Conservation (phyloP, 1,140 invertebrate species). For the Drosophila truncata region DNA sequence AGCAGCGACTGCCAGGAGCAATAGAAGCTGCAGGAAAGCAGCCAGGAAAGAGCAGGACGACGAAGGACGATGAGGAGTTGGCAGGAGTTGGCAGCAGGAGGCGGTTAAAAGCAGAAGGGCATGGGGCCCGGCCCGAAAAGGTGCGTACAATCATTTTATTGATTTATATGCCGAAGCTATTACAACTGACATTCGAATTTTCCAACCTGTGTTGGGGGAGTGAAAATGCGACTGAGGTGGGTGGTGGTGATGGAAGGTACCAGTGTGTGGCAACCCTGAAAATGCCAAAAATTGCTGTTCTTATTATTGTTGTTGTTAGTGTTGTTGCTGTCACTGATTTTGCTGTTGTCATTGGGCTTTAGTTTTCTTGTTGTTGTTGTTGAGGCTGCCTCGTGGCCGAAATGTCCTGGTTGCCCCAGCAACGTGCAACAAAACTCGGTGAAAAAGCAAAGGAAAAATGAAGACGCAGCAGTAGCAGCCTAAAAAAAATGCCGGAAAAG, state of each 20-base stretch:
- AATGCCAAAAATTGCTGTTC: constrained; percentile 46
- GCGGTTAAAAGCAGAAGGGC: constrained; percentile 18
- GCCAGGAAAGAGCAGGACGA: constrained; percentile 8
- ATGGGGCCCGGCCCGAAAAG: constrained; percentile 47
- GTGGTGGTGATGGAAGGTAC: not conserved
- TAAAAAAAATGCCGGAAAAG: constrained; percentile 18
- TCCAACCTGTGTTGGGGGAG: constrained; percentile 49
- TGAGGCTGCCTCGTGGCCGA: constrained; percentile 40
- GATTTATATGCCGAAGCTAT: constrained; percentile 85
- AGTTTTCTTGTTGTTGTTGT: constrained; percentile 32
- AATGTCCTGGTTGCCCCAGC: constrained; percentile 58
- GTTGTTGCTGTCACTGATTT: constrained; percentile 20
- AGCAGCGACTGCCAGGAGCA: constrained; percentile 55
- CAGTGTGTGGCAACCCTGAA: constrained; percentile 31
- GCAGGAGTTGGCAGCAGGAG: constrained; percentile 7
- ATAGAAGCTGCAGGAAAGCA: constrained; percentile 68
- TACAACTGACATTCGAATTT: constrained; percentile 84
- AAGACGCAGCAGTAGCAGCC: constrained; percentile 62
- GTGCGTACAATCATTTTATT: constrained; percentile 85
- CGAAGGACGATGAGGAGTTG: constrained; percentile 31
- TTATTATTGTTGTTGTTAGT: constrained; percentile 33
- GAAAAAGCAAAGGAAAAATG: constrained; percentile 29
- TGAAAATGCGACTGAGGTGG: constrained; percentile 14
- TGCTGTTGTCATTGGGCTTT: constrained; percentile 43
- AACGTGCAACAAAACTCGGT: constrained; percentile 54